phyloP scores from a whole-genome alignment of 2,888 invertebrate species.

The Eucriotettix oculatus region DNA sequence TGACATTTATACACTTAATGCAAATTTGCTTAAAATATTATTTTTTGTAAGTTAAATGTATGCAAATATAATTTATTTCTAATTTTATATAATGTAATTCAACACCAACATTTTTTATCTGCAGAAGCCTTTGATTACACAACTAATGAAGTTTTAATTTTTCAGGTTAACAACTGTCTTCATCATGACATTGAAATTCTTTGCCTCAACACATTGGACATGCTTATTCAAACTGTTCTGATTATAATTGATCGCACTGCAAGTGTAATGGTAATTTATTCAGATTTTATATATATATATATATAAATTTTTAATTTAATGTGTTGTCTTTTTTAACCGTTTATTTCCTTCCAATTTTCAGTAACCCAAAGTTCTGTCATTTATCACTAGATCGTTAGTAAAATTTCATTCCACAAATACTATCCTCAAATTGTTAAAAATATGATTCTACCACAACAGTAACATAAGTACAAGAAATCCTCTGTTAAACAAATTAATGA shows the following conservation, averaged over 20 bases:
- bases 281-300: not conserved
- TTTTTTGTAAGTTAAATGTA: not conserved
- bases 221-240: slow-evolving; percentile 70
- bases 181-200: slow-evolving; percentile 71
- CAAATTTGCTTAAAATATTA: too few species aligned
- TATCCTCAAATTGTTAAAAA: too few species aligned
- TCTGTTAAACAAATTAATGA: too few species aligned
- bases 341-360: not conserved
- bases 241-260: slow-evolving; percentile 64
- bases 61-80: not conserved
- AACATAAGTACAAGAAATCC: too few species aligned
- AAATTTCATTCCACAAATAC: too few species aligned
- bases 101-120: not conserved
- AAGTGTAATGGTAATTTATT: slow-evolving; percentile 38
- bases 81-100: not conserved
- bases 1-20: too few species aligned
- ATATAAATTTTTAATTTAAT: slow-evolving; percentile 3
- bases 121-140: not conserved
- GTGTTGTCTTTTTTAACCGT: not conserved
- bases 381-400: too few species aligned
- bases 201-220: slow-evolving; percentile 63
- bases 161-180: slow-evolving; percentile 37
- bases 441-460: too few species aligned
- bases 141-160: not conserved
- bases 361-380: too few species aligned